Evolutionary conservation across 2,888 invertebrate genomes (phyloP), one percentile per base, ranked within the genome.

Genomic region (Allacma fusca): DNA sequence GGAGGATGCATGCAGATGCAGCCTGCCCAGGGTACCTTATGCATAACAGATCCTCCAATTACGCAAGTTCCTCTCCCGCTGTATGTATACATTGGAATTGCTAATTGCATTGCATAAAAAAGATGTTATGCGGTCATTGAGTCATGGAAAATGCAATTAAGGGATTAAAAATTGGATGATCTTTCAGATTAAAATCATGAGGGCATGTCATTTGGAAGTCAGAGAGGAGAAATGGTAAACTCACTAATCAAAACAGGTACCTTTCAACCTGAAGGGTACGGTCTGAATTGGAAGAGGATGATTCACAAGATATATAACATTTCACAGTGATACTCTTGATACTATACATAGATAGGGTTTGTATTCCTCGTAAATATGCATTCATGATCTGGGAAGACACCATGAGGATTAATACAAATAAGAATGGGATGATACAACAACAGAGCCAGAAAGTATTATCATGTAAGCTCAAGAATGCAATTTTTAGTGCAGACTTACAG

Each of bases 401-500:
- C n/a, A n/a, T n/a, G n/a, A n/a, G n/a, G n/a, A n/a, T n/a, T 50
- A 50, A 50, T 12, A 50, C 4, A 16, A 9, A 9, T 12, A 16
- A 50, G 16, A 50, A 50, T n/a, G 50, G 7, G 16, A 4, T 50
- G 19, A 16, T 50, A 50, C 5, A 12, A n/a, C n/a, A n/a, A n/a
- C n/a, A n/a, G n/a, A n/a, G n/a, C n/a, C n/a, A n/a, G n/a, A n/a
- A n/a, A 50, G 50, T 2, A 50, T 13, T 12, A 16, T 50, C 4
- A 50, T 50, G 5, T 50, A 50, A n/a, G 16, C 40, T 40, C 5
- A 40, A 50, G 50, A 50, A 50, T 50, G 50, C 9, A 50, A 50
- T 50, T 50, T 50, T 50, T 13, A 5, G 19, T 16, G 40, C 19
- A 50, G 77, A 78, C 80, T 80, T 80, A 80, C 80, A 77, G 80